Evolutionary conservation across 1,140 invertebrate species (phyloP), one percentile per base, ranked within the genome.

Genomic region (Portunus trituberculatus): DNA sequence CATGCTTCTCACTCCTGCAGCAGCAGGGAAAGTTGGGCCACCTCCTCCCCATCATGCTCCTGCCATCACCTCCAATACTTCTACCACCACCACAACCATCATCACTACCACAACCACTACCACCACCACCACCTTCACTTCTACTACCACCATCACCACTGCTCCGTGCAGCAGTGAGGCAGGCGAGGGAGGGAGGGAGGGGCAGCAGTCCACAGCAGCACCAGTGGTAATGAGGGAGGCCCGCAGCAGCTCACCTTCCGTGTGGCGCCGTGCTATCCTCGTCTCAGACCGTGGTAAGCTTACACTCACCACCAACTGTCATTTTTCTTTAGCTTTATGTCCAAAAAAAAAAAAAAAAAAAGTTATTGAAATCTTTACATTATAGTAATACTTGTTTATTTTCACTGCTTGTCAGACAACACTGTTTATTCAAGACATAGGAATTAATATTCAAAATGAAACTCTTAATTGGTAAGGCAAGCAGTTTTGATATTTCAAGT

Each of bases 191-290:
- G 91, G 31, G 91, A 92, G 91, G 91, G 91, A 48, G 45, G 91
- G 52, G 59, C 48, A 67, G 67, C 67, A 76, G n/a, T 48, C 87
- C 28, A n/a, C 52, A 31, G 48, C 89, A 52, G 4, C 82, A 67
- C 48, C 90, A 45, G 94, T 95, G 52, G 91, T 95, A 25, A 59
- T 95, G 82, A 92, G 94, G 59, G 94, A 95, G 52, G 92, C 94
- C 84, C 94, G 94, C 46, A 95, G 94, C 91, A 95, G 94, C 32
- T 95, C 94, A 52, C 94, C 94, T 14, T 95, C 94, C 28, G 94
- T 95, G 12, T 95, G 94, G 94, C 94, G 94, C 25, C 91, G 94
- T 28, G 94, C 91, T 59, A 20, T 95, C n/a, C 52, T 95, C 45
- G 90, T 92, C 45, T 76, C 94, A 45, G 94, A 95, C 84, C 91